These are phyloP conservation scores for Chaetops frenatus DNA, from an alignment of 2,113 vertebrate genomes.

Conservation along the genomic window DNA sequence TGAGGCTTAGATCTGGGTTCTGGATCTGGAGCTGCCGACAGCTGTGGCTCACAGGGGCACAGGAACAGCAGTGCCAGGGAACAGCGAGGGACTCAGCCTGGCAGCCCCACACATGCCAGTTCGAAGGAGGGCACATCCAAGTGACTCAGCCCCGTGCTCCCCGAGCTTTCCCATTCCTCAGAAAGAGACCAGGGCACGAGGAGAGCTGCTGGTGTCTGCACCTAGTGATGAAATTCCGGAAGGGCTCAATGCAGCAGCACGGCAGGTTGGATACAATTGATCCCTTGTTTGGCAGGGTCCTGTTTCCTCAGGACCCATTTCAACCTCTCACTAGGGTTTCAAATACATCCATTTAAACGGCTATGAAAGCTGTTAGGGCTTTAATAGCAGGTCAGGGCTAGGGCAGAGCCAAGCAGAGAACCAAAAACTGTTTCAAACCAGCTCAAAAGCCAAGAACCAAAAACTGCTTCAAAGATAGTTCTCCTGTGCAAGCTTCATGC, in stretches of 20 bases:
- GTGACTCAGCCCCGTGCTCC: too few species aligned
- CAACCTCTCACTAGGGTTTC: not conserved
- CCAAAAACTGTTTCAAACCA: not conserved
- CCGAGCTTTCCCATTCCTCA: not conserved
- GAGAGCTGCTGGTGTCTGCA: not conserved
- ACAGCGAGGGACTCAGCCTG: accelerated
- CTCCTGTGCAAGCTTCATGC: not conserved
- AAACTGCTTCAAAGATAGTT: not conserved
- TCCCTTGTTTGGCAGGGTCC: not conserved
- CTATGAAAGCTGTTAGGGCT: not conserved
- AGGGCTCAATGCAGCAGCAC: not conserved
- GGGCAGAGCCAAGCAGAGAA: not conserved
- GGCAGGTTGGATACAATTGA: not conserved
- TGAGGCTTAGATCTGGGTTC: not conserved
- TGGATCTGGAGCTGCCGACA: not conserved
- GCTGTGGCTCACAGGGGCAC: accelerated
- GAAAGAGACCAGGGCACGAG: not conserved
- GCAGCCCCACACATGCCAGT: accelerated
- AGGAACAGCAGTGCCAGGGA: accelerated
- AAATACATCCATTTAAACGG: not conserved
- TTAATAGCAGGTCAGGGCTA: not conserved
- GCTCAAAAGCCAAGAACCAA: not conserved
- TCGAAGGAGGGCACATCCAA: accelerated
- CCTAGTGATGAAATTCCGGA: not conserved
- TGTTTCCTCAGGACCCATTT: not conserved